Base-by-base conservation (phyloP, 2,888 invertebrate species). In the Plemyria rubiginata region DNA sequence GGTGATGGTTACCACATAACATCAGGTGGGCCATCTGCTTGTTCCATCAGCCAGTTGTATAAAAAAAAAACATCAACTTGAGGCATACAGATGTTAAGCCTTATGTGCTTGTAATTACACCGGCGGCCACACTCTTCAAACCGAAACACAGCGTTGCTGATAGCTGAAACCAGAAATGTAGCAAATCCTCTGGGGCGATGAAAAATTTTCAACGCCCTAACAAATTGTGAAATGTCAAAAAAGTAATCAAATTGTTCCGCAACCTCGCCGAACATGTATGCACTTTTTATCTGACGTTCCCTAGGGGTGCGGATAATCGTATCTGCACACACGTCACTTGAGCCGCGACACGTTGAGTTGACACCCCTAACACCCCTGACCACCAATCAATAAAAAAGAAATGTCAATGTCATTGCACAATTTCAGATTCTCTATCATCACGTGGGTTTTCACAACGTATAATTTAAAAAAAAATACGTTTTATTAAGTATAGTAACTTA, bases 291-390 rank as follows among this genome's bases (percentile, higher is more conserved):
- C 68, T 70, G 71, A 67, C 65, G 74, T 75, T 78, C 82, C 82
- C 77, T 69, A 72, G 79, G 84, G 85, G 82, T 76, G 77, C 57
- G 76, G 78, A 87, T 89, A 91, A 90, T 90, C 88, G 80, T 86
- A 90, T 91, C 89, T 82, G 79, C 84, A 82, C 81, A 82, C 86
- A 84, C 89, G 86, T 88, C 90, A 86, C 82, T 85, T 75, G 80
- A 80, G 78, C 62, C 68, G 70, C 75, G 80, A 79, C 80, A 79
- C 78, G 74, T 75, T 77, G 78, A 65, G 71, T 75, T 80, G 81
- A 82, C 86, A 85, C 88, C 86, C 87, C 80, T 79, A 38, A 70
- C 60, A 76, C 70, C 75, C 69, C 77, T 85, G 84, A 86, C 86
- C 85, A 78, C 81, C 82, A 86, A 88, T 88, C 86, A 87, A 81